Conservation (phyloP, 2,888 invertebrate genomes). For the Lepidochrysops patricia region DNA sequence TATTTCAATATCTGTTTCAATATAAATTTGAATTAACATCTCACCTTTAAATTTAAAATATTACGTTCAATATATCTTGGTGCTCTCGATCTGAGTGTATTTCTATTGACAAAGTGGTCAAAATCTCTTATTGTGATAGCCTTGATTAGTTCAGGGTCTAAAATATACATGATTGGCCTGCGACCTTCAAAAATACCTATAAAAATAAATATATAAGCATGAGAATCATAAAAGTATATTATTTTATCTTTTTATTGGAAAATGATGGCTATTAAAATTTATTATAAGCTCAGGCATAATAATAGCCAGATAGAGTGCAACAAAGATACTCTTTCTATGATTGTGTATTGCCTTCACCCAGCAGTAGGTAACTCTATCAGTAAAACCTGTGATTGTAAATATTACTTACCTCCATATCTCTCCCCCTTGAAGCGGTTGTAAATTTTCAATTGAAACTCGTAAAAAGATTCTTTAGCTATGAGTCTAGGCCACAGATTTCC, state of each 20-base stretch:
- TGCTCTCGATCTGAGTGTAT: constrained; percentile 41
- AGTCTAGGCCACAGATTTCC: constrained; percentile 4
- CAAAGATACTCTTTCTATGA: too few species aligned
- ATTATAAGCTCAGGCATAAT: too few species aligned
- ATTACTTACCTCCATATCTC: constrained; percentile 4
- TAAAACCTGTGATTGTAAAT: background rate
- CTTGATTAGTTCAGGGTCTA: constrained; percentile 75
- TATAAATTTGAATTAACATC: background rate
- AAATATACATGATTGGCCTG: constrained; percentile 60
- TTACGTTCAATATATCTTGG: constrained; percentile 38
- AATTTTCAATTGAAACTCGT: constrained; percentile 2
- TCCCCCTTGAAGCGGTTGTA: constrained; percentile 2
- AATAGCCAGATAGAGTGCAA: too few species aligned
- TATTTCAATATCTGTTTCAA: too few species aligned
- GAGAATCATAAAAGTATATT: background rate
- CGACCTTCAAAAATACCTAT: constrained; percentile 22
- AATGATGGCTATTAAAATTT: too few species aligned
- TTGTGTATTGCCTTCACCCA: too few species aligned
- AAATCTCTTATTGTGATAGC: constrained; percentile 73
- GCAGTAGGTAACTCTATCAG: too few species aligned
- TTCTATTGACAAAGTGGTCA: constrained; percentile 73
- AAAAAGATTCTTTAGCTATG: background rate
- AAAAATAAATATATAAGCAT: background rate
- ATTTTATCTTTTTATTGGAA: too few species aligned
- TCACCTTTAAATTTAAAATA: constrained; percentile 4